These are phyloP conservation scores for Enoplosus armatus DNA, from an alignment of 2,797 vertebrate species.

Conservation along the genomic window DNA sequence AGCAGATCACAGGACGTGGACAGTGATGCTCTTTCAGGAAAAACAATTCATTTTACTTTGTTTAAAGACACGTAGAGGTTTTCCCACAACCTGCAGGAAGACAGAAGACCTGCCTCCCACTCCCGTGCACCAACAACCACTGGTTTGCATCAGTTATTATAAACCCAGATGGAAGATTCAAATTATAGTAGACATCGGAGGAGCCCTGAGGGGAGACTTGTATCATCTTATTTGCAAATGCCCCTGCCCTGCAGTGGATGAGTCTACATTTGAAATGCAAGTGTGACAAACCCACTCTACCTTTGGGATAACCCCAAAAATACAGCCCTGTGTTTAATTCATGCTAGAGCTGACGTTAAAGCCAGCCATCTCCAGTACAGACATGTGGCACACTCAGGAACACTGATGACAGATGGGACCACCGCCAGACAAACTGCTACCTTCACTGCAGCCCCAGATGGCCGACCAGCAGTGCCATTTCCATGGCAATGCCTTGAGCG, in stretches of 20 bases:
- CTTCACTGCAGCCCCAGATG: slow-evolving; percentile 53
- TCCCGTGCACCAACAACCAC: slow-evolving; percentile 3
- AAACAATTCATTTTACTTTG: not conserved
- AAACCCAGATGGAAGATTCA: slow-evolving; percentile 18
- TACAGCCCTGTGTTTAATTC: slow-evolving; percentile 42
- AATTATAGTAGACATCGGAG: slow-evolving; percentile 23
- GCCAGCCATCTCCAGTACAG: slow-evolving; percentile 31
- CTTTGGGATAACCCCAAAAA: slow-evolving; percentile 36
- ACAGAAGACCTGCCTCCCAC: not conserved
- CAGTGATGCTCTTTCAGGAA: not conserved
- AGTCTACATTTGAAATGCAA: slow-evolving; percentile 35
- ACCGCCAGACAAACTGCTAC: slow-evolving; percentile 44
- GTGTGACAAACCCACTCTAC: slow-evolving; percentile 25
- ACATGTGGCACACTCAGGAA: slow-evolving; percentile 36
- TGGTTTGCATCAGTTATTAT: slow-evolving; percentile 36
- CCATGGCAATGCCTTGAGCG: slow-evolving; percentile 51
- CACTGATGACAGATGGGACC: slow-evolving; percentile 56
- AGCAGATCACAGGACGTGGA: slow-evolving; percentile 26
- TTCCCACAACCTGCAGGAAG: not conserved
- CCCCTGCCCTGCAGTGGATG: not conserved
- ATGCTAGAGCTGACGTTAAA: slow-evolving; percentile 7
- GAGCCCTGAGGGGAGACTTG: not conserved
- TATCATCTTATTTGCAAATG: slow-evolving; percentile 40
- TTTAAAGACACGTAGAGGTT: not conserved
- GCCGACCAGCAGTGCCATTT: slow-evolving; percentile 15